These are phyloP conservation scores for Keiferia lycopersicella DNA, from an alignment of 2,888 invertebrate genomes.

Conservation along the genomic window DNA sequence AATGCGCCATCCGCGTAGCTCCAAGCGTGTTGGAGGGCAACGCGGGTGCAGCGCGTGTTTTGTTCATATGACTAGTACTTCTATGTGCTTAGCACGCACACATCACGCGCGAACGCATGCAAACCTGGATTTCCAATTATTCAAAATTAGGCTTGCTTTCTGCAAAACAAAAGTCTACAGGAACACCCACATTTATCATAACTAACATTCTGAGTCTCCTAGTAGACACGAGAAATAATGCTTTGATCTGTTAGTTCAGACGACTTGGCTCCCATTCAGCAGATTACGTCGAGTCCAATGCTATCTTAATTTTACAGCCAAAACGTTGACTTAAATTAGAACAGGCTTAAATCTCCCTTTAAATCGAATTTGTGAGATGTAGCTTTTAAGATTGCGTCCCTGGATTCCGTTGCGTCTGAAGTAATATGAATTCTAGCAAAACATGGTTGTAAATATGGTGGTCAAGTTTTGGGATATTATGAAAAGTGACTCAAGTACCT, in stretches of 20 bases:
- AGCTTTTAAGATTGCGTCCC: background rate
- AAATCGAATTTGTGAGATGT: conserved; percentile 25
- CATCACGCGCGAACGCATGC: no score
- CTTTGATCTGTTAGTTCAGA: conserved; percentile 46
- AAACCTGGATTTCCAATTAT: no score
- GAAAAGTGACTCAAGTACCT: no score
- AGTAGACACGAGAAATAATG: background rate
- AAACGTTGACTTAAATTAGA: conserved; percentile 30
- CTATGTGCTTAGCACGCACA: no score
- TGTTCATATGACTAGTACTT: no score
- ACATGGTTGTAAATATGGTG: background rate
- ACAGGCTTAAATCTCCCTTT: conserved; percentile 32
- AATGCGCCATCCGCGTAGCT: no score
- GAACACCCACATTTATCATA: background rate
- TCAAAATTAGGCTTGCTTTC: no score
- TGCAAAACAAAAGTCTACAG: no score
- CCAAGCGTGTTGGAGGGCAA: no score
- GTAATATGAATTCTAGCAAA: background rate
- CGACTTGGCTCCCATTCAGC: conserved; percentile 41
- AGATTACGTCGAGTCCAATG: conserved; percentile 44
- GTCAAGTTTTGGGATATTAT: no score
- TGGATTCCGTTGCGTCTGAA: background rate
- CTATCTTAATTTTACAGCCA: conserved; percentile 51
- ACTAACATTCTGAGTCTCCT: background rate
- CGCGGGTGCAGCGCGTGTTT: no score